phyloP scores from a whole-genome alignment of 2,797 vertebrate species.

The Clarias laeviceps region DNA sequence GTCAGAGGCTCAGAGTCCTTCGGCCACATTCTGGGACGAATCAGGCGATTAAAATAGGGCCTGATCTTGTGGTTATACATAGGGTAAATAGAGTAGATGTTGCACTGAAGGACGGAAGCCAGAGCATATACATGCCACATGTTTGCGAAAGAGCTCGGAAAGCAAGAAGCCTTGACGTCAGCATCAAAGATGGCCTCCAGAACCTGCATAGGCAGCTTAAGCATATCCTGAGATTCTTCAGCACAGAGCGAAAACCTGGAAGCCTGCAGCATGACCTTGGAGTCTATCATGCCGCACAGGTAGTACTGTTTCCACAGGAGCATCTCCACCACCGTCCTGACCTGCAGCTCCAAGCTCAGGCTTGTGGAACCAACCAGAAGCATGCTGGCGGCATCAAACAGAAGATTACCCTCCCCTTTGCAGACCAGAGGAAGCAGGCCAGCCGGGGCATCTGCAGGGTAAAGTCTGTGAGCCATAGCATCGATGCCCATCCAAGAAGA shows the following conservation, averaged over 20 bases:
- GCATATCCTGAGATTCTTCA: constrained; percentile 89
- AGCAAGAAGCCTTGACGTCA: constrained; percentile 93
- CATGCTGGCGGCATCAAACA: constrained; percentile 90
- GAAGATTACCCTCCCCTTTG: constrained; percentile 85
- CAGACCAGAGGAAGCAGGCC: constrained; percentile 88
- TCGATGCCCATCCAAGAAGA: constrained; percentile 84
- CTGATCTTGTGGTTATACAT: constrained; percentile 95
- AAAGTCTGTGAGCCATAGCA: constrained; percentile 80
- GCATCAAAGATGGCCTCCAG: constrained; percentile 94
- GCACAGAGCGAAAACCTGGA: constrained; percentile 90
- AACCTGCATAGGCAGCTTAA: constrained; percentile 82
- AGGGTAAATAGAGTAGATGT: constrained; percentile 94
- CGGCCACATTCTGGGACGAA: constrained; percentile 80
- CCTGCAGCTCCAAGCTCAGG: constrained; percentile 90
- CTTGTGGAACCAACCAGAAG: constrained; percentile 83
- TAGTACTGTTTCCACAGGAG: constrained; percentile 91
- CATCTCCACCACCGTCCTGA: constrained; percentile 95
- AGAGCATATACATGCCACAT: constrained; percentile 96
- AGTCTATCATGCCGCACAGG: constrained; percentile 93
- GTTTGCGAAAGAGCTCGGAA: constrained; percentile 89
- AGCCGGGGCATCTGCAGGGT: constrained; percentile 85
- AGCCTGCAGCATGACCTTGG: constrained; percentile 96
- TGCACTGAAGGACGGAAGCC: constrained; percentile 85
- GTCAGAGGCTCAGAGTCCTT: constrained; percentile 73
- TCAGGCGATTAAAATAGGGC: constrained; percentile 91